Evolutionary conservation across 2,797 vertebrate genomes (phyloP).

Genomic region (Aviceda leuphotes): DNA sequence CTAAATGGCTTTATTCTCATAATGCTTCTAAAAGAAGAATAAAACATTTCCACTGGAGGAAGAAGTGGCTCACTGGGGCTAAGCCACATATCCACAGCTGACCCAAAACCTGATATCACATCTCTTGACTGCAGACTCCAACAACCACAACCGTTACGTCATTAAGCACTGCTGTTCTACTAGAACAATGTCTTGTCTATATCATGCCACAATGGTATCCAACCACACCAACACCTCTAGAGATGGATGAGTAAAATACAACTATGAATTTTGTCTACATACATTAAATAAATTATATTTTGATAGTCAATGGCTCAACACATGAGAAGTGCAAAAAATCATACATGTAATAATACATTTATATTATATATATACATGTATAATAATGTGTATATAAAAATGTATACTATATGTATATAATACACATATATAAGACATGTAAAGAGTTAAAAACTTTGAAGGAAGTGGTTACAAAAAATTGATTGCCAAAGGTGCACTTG

Average conservation of each 20-base stretch:
- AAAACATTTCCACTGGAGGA: neutral
- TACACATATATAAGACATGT: neutral
- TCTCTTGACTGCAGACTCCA: neutral
- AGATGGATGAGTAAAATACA: neutral
- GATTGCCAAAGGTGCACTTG: neutral
- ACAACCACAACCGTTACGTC: slow-evolving; percentile 6
- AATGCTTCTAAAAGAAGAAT: neutral
- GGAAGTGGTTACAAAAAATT: neutral
- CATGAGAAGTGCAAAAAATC: neutral
- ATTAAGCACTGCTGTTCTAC: neutral
- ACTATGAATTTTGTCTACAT: neutral
- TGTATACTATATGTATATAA: neutral
- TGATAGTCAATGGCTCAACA: neutral
- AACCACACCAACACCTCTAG: neutral
- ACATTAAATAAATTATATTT: neutral
- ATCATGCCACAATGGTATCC: neutral
- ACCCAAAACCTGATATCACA: neutral
- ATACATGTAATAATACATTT: neutral
- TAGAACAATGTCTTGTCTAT: neutral
- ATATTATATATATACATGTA: neutral
- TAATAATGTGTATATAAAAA: neutral
- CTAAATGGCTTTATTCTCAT: neutral
- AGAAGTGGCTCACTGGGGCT: neutral
- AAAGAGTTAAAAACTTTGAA: neutral
- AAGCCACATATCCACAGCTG: neutral